These are phyloP conservation scores for Yponomeuta plumbellus DNA, from an alignment of 2,888 invertebrate genomes.

Conservation along the genomic window DNA sequence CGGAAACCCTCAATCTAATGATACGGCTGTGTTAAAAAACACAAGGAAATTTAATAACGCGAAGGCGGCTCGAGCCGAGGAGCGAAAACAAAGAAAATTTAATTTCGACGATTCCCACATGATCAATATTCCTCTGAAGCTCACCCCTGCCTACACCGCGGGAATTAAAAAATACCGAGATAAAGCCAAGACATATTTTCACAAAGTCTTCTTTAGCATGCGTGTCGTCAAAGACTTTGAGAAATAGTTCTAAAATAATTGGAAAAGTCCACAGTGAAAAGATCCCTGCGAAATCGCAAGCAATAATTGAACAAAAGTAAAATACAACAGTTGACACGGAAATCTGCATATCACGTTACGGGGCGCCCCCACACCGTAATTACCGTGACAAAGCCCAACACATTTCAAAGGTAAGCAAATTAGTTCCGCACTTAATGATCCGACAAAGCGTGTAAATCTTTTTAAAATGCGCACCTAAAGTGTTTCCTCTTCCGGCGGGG, in stretches of 20 bases:
- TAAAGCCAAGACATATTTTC: background rate
- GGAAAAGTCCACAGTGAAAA: background rate
- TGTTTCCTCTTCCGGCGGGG: conserved; percentile 65
- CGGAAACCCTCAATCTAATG: conserved; percentile 77
- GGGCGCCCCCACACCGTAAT: conserved; percentile 59
- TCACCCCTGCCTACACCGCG: conserved; percentile 42
- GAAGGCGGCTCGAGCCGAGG: conserved; percentile 53
- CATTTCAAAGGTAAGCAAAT: conserved; percentile 77
- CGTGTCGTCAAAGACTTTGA: background rate
- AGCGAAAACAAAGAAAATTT: conserved; percentile 73
- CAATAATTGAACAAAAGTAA: background rate
- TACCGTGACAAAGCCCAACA: conserved; percentile 69
- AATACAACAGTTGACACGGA: conserved; percentile 26
- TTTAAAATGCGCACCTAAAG: conserved; percentile 68
- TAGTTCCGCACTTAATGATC: conserved; percentile 76
- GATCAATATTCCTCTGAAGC: conserved; percentile 69
- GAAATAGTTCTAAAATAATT: background rate
- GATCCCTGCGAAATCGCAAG: background rate
- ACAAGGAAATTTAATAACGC: conserved; percentile 77
- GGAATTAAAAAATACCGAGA: conserved; percentile 45
- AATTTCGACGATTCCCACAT: conserved; percentile 75
- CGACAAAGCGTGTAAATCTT: conserved; percentile 76
- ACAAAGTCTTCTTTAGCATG: background rate
- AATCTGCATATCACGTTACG: conserved; percentile 71
- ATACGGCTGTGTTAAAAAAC: conserved; percentile 77